These are phyloP conservation scores for Dasypus novemcinctus DNA, from an alignment of 2,113 vertebrate genomes.

Conservation along the genomic window DNA sequence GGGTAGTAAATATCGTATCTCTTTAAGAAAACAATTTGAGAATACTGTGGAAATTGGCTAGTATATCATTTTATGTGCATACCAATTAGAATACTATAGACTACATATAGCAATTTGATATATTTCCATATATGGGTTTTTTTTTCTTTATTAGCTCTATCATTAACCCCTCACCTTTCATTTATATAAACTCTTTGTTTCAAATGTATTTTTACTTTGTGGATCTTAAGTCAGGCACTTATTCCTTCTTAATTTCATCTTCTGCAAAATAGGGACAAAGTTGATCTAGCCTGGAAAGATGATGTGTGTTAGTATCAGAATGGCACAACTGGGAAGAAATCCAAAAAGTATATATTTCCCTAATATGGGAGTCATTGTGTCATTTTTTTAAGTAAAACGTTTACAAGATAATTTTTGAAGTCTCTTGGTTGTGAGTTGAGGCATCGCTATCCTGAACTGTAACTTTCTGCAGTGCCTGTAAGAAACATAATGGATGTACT, in stretches of 20 bases:
- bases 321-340: neutral
- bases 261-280: neutral
- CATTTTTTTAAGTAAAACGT: neutral
- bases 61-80: neutral
- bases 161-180: neutral
- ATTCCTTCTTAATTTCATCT: neutral
- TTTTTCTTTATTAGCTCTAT: neutral
- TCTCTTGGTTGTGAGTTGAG: neutral
- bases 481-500: neutral
- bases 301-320: neutral
- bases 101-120: neutral
- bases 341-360: neutral
- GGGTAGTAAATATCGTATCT: neutral
- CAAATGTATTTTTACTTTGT: constrained; percentile 11
- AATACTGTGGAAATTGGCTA: neutral
- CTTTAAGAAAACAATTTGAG: constrained; percentile 8
- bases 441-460: neutral
- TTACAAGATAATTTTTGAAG: constrained; percentile 22
- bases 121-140: neutral
- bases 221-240: neutral
- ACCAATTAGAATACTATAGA: neutral
- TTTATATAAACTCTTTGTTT: constrained; percentile 9
- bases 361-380: neutral
- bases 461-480: constrained; percentile 23
- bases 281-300: neutral